These are phyloP conservation scores for Acleris cristana DNA, from an alignment of 2,888 invertebrate species.

Conservation along the genomic window DNA sequence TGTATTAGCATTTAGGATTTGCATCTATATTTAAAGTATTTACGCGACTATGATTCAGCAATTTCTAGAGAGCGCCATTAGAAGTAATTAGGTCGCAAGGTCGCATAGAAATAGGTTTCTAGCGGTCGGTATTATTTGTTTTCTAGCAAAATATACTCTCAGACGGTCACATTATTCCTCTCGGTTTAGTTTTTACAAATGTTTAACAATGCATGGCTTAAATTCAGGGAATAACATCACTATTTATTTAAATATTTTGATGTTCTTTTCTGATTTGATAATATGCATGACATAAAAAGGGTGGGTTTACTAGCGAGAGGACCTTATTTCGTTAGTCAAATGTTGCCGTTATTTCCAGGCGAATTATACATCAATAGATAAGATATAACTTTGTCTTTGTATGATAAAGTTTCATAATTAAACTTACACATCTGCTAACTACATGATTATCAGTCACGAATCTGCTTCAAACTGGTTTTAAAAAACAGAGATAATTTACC, in stretches of 20 bases:
- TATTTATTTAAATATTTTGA: no score
- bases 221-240: no score
- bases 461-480: conserved; percentile 22
- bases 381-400: conserved; percentile 2
- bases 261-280: no score
- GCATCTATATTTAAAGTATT: neutral
- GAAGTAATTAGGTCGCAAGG: conserved; percentile 23
- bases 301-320: no score
- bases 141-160: neutral
- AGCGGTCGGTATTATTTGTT: conserved; percentile 1
- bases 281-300: no score
- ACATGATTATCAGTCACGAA: conserved; percentile 4
- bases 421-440: neutral
- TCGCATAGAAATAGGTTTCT: conserved; percentile 9
- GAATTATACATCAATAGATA: conserved; percentile 2
- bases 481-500: conserved; percentile 9
- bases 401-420: conserved; percentile 2
- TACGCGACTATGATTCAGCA: conserved; percentile 26
- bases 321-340: no score
- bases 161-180: no score
- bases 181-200: no score
- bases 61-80: conserved; percentile 1
- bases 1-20: neutral
- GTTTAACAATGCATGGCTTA: no score
- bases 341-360: neutral